Evolutionary conservation across 2,113 vertebrate species (phyloP).

Genomic region (Dolichallabes microphthalmus): DNA sequence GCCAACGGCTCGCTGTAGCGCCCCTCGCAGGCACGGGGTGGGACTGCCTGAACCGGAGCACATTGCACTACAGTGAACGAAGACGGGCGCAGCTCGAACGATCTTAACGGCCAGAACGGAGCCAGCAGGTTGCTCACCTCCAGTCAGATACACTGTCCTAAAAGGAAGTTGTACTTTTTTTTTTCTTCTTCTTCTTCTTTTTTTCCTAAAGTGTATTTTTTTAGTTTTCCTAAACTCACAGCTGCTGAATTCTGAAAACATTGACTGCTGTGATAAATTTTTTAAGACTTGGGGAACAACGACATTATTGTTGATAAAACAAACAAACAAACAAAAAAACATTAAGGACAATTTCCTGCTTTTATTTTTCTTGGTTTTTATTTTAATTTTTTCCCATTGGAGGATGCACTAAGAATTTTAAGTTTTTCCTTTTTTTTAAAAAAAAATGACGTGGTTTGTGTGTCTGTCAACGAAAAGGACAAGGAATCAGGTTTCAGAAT

Average conservation of each 20-base stretch:
- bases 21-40: slow-evolving; percentile 58
- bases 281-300: slow-evolving; percentile 88
- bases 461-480: slow-evolving; percentile 76
- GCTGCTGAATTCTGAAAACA: slow-evolving; percentile 72
- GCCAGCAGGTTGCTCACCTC: slow-evolving; percentile 77
- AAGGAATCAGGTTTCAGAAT: slow-evolving; percentile 6
- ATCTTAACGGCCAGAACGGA: slow-evolving; percentile 64
- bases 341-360: slow-evolving; percentile 81
- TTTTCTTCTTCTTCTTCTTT: slow-evolving; percentile 66
- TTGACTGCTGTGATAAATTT: slow-evolving; percentile 74
- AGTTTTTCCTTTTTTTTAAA: slow-evolving; percentile 82
- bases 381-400: slow-evolving; percentile 76
- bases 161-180: slow-evolving; percentile 78
- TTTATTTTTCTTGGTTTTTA: slow-evolving; percentile 81
- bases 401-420: slow-evolving; percentile 99
- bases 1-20: slow-evolving; percentile 95
- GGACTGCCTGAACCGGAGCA: slow-evolving; percentile 79
- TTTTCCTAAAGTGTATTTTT: slow-evolving; percentile 72
- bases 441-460: slow-evolving; percentile 73
- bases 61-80: slow-evolving; percentile 93
- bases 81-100: slow-evolving; percentile 57
- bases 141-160: slow-evolving; percentile 97
- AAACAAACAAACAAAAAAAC: slow-evolving; percentile 35
- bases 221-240: slow-evolving; percentile 80
- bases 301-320: slow-evolving; percentile 9